Conservation (phyloP, 2,113 vertebrate species). For the Sphyrna mokarran region DNA sequence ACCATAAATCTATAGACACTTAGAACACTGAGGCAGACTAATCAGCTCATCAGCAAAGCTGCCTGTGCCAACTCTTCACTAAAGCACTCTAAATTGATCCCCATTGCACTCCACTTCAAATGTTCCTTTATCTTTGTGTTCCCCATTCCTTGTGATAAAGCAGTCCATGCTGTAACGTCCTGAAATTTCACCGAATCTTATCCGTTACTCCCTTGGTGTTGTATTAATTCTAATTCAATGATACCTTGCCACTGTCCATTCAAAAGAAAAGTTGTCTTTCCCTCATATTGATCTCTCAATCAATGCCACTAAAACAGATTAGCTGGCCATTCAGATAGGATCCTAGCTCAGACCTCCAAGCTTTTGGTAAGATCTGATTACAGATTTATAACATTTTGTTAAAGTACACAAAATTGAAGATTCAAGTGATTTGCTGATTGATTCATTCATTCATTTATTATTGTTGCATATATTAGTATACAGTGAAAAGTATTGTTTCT, state of each 20-base stretch:
- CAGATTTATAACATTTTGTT: too few relatives aligned
- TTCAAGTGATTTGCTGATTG: too few relatives aligned
- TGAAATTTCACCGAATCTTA: neutral
- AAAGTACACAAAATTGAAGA: too few relatives aligned
- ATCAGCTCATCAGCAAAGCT: neutral
- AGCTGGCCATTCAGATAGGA: neutral
- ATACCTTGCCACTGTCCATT: neutral
- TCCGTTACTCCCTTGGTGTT: neutral
- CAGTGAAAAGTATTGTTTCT: too few relatives aligned
- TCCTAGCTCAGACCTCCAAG: too few relatives aligned
- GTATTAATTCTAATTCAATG: neutral
- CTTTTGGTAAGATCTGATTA: too few relatives aligned
- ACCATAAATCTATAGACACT: neutral
- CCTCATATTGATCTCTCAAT: neutral
- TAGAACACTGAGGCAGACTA: neutral
- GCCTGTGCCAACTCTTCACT: neutral
- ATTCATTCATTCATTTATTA: too few relatives aligned
- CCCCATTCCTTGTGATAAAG: neutral
- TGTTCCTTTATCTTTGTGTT: neutral
- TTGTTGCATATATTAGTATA: too few relatives aligned
- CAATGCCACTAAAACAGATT: neutral
- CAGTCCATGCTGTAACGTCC: neutral
- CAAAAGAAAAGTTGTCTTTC: neutral
- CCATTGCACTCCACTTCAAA: neutral
- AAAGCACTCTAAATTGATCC: neutral